phyloP scores from a whole-genome alignment of 2,113 vertebrate species.

The Vidua macroura region DNA sequence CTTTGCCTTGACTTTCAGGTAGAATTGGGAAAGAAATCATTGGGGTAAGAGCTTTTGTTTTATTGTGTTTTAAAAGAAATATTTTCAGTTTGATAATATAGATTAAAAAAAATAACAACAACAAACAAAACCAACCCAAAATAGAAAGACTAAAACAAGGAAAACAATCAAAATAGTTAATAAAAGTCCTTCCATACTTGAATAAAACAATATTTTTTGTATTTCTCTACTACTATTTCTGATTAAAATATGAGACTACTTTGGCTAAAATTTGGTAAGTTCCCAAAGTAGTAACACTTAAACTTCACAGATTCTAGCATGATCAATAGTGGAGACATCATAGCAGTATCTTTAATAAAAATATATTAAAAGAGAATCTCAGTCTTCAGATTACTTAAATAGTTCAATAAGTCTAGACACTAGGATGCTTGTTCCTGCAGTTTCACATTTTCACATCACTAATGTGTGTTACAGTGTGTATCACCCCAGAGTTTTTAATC shows the following conservation, averaged over 20 bases:
- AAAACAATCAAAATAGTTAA: background rate
- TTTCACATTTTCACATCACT: background rate
- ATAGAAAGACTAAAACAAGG: background rate
- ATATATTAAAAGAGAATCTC: background rate
- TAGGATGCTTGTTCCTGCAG: background rate
- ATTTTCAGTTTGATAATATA: background rate
- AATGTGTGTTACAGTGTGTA: background rate
- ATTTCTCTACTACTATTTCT: background rate
- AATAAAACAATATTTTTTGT: background rate
- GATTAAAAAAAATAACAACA: background rate
- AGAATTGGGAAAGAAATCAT: background rate
- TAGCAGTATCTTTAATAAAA: background rate
- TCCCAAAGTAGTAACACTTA: background rate
- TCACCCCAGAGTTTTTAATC: background rate
- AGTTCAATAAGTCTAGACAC: background rate
- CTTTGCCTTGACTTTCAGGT: background rate
- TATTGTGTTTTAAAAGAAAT: background rate
- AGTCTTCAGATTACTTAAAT: background rate
- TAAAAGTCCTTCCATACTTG: background rate
- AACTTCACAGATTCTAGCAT: background rate
- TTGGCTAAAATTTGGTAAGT: background rate
- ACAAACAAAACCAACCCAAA: too few relatives aligned
- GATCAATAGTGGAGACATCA: background rate
- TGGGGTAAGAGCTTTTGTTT: background rate
- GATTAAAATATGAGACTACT: background rate